phyloP scores from a whole-genome alignment of 2,888 invertebrate species.

The Nomada fucata region DNA sequence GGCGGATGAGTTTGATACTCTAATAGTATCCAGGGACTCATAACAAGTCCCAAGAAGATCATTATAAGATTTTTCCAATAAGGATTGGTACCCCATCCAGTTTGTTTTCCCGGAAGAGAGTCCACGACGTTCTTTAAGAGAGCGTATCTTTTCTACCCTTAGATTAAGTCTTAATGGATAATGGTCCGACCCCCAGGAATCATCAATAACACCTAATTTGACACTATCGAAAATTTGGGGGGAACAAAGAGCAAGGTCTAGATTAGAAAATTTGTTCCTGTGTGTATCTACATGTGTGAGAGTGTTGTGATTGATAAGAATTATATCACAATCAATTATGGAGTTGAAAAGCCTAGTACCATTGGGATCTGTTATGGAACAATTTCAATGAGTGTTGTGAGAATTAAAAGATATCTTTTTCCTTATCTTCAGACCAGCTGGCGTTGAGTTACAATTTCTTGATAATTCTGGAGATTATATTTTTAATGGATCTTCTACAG shows the following conservation, averaged over 20 bases:
- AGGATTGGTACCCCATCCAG: background rate
- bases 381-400: background rate
- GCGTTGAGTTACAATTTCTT: too few species aligned
- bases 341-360: background rate
- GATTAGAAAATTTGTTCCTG: too few species aligned
- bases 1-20: background rate
- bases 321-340: background rate
- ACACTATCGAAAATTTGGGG: too few species aligned
- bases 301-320: constrained; percentile 3
- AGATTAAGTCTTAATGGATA: background rate
- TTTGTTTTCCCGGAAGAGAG: background rate
- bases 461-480: too few species aligned
- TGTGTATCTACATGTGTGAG: background rate
- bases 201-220: background rate
- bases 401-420: background rate
- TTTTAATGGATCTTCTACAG: too few species aligned
- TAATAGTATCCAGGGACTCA: background rate
- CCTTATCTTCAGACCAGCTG: too few species aligned
- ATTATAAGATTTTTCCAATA: background rate
- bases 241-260: too few species aligned
- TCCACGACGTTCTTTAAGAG: background rate
- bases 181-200: background rate
- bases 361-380: background rate
- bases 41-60: background rate
- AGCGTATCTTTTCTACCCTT: background rate